A percentile compares a stretch with the other conserved stretches of the same genome.
phyloP scores from a whole-genome alignment of 1,140 invertebrate species.

The Zaprionus kolodkinae region DNA sequence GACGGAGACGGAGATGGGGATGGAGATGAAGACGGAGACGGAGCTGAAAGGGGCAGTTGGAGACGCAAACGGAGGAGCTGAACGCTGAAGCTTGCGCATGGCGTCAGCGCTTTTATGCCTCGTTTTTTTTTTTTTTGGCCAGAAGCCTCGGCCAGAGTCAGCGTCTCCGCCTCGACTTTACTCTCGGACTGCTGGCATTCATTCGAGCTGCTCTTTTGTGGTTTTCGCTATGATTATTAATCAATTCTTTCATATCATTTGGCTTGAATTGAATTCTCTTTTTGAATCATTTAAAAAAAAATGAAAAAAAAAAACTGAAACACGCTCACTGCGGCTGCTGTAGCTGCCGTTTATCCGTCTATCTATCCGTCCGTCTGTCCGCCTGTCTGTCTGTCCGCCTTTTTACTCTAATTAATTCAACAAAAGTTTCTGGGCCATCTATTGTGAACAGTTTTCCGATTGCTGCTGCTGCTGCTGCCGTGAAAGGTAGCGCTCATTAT shows the following conservation, averaged over 20 bases:
- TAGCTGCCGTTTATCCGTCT: constrained; percentile 27
- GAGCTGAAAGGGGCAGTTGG: constrained; percentile 9
- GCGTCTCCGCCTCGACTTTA: constrained; percentile 24
- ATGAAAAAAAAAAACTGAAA: background rate
- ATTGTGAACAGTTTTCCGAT: constrained; percentile 66
- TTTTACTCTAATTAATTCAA: constrained; percentile 81
- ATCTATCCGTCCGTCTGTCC: background rate
- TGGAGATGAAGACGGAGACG: constrained; percentile 27
- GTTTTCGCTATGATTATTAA: constrained; percentile 82
- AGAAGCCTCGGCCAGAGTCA: constrained; percentile 36
- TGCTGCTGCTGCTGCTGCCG: constrained; percentile 38
- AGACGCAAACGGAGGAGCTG: constrained; percentile 8
- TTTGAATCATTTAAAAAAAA: constrained; percentile 65
- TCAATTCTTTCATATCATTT: constrained; percentile 83
- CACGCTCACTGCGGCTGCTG: constrained; percentile 28
- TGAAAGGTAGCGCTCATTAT: constrained; percentile 78
- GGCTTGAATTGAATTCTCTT: constrained; percentile 76
- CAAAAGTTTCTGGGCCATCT: constrained; percentile 76
- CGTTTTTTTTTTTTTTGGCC: constrained; percentile 59
- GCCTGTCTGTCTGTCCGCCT: constrained; percentile 29
- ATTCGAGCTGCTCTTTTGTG: constrained; percentile 67
- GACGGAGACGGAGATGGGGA: constrained; percentile 36
- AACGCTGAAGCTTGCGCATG: constrained; percentile 45
- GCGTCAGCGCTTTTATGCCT: constrained; percentile 69
- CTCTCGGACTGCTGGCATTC: constrained; percentile 52